These are phyloP conservation scores for Ivindomyrus marchei DNA, from an alignment of 2,113 vertebrate genomes.

Conservation along the genomic window DNA sequence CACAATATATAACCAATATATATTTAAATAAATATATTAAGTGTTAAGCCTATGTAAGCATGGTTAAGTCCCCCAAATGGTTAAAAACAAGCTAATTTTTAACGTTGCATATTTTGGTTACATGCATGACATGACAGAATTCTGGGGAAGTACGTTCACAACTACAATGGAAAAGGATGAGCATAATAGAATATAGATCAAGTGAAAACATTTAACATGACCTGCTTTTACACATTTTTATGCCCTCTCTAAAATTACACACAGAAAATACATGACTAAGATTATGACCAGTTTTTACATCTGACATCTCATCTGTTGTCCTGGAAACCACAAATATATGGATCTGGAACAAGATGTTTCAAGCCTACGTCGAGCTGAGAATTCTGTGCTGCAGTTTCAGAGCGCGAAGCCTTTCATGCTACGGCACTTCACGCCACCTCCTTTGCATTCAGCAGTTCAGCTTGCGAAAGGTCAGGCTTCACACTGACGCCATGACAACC, in stretches of 20 bases:
- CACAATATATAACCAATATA: not conserved
- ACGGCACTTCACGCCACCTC: not conserved
- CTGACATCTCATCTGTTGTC: slow-evolving; percentile 8
- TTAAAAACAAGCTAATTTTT: not conserved
- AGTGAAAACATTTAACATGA: slow-evolving; percentile 16
- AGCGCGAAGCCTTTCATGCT: not conserved
- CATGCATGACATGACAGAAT: slow-evolving; percentile 24
- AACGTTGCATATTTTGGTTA: slow-evolving; percentile 9
- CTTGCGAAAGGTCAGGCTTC: slow-evolving; percentile 3
- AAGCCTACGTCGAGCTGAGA: not conserved
- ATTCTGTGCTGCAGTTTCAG: not conserved
- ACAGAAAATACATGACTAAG: not conserved
- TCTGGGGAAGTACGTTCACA: slow-evolving; percentile 11
- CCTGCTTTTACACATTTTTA: not conserved
- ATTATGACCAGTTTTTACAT: slow-evolving; percentile 12
- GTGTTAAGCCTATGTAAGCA: not conserved
- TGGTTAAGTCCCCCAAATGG: not conserved
- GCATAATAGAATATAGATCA: not conserved
- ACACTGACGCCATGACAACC: slow-evolving; percentile 14
- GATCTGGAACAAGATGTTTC: not conserved
- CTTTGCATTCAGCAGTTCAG: not conserved
- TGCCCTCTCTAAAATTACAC: no score
- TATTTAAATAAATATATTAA: not conserved
- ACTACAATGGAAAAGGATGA: slow-evolving; percentile 20
- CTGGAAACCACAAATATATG: slow-evolving; percentile 18